phyloP scores from a whole-genome alignment of 2,888 invertebrate genomes.

The Erebia palarica region DNA sequence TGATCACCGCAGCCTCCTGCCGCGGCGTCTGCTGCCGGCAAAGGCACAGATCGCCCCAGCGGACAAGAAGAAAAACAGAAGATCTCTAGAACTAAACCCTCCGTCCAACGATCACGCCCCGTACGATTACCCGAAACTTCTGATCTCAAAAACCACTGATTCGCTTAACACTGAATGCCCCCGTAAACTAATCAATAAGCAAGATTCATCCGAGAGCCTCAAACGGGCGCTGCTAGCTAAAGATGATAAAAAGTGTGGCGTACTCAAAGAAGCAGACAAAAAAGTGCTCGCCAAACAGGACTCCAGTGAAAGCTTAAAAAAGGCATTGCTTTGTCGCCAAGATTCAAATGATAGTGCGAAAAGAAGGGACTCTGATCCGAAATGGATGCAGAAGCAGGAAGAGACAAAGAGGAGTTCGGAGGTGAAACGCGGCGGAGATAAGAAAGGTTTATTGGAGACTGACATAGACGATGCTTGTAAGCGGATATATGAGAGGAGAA shows the following conservation, averaged over 20 bases:
- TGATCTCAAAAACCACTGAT: slow-evolving; percentile 78
- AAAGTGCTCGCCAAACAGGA: slow-evolving; percentile 68
- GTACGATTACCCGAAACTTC: slow-evolving; percentile 75
- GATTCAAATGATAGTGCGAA: slow-evolving; percentile 75
- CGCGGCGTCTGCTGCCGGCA: slow-evolving; percentile 72
- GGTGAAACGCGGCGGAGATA: slow-evolving; percentile 68
- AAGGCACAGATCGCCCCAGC: slow-evolving; percentile 76
- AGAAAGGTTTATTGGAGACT: slow-evolving; percentile 73
- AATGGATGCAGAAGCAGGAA: slow-evolving; percentile 63
- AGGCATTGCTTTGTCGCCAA: slow-evolving; percentile 67
- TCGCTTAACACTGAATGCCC: slow-evolving; percentile 77
- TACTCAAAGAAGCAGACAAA: slow-evolving; percentile 62
- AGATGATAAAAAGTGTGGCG: slow-evolving; percentile 66
- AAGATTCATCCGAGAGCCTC: slow-evolving; percentile 74
- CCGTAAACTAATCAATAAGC: slow-evolving; percentile 70
- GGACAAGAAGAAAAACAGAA: slow-evolving; percentile 74
- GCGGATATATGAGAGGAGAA: slow-evolving; percentile 73
- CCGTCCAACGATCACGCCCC: slow-evolving; percentile 64
- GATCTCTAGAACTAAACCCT: slow-evolving; percentile 77
- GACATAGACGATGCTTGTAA: slow-evolving; percentile 69
- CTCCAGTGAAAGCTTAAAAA: slow-evolving; percentile 73
- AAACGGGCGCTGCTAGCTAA: slow-evolving; percentile 70
- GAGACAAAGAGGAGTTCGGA: slow-evolving; percentile 59
- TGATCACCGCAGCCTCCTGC: slow-evolving; percentile 78
- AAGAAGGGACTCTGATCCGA: slow-evolving; percentile 64